A percentile compares a stretch with the other conserved stretches of the same genome.
phyloP scores from a whole-genome alignment of 2,888 invertebrate species.

The Metallyticus violacea region DNA sequence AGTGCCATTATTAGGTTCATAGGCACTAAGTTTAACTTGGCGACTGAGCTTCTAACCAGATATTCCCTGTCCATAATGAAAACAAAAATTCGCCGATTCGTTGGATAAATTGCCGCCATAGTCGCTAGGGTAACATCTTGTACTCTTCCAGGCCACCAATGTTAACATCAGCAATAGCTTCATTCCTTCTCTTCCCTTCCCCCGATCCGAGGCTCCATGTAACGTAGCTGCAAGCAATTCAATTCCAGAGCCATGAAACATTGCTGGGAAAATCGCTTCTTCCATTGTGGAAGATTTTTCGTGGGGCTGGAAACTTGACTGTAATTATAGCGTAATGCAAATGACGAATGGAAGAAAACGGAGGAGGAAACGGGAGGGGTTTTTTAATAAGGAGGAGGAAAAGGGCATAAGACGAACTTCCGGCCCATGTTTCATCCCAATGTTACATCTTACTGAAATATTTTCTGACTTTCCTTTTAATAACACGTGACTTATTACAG shows the following conservation, averaged over 20 bases:
- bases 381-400: not conserved
- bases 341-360: not conserved
- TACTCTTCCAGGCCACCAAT: not conserved
- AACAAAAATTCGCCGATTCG: no score
- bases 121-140: no score
- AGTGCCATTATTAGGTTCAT: no score
- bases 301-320: not conserved
- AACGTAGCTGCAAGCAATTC: not conserved
- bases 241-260: not conserved
- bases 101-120: no score
- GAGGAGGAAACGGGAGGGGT: no score
- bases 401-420: not conserved
- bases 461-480: not conserved
- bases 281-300: not conserved
- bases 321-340: not conserved
- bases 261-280: not conserved
- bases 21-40: no score
- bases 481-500: not conserved
- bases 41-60: no score
- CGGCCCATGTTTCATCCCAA: no score
- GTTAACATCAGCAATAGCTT: not conserved
- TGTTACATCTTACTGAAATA: not conserved
- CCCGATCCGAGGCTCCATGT: not conserved
- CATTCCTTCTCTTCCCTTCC: not conserved
- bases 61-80: no score